Conservation (phyloP, 2,888 invertebrate species). For the Synanthedon formicaeformis region DNA sequence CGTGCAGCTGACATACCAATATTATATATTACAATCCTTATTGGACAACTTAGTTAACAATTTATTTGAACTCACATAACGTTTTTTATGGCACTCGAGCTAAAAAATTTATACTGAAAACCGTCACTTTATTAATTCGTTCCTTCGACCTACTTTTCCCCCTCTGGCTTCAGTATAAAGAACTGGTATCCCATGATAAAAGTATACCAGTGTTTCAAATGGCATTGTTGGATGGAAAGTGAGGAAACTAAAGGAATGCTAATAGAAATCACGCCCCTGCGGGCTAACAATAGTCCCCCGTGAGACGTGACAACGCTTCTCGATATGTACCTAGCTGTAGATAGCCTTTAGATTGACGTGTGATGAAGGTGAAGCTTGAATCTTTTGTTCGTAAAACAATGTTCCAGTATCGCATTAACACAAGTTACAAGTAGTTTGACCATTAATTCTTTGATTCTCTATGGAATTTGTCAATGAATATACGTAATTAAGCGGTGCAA, state of each 20-base stretch:
- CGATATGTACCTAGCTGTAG: constrained; percentile 7
- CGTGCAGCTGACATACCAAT: too few species aligned
- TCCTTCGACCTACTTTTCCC: not conserved
- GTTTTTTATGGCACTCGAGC: too few species aligned
- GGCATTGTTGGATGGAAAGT: not conserved
- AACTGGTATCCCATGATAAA: not conserved
- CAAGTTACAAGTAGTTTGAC: not conserved
- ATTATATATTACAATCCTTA: too few species aligned
- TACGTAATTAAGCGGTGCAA: too few species aligned
- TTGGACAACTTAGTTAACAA: too few species aligned
- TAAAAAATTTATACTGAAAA: too few species aligned
- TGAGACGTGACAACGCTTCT: constrained; percentile 21
- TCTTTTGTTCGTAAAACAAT: constrained; percentile 20
- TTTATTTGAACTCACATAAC: too few species aligned
- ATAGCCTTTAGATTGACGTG: constrained; percentile 6
- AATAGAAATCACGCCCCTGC: constrained; percentile 35
- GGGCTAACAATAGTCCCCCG: constrained; percentile 36
- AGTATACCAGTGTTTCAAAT: not conserved
- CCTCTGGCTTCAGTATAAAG: not conserved
- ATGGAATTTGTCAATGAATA: not conserved
- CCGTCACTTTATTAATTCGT: too few species aligned
- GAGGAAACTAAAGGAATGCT: constrained; percentile 27
- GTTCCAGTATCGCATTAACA: not conserved
- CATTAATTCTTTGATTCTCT: not conserved
- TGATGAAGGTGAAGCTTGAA: constrained; percentile 26